A percentile compares a stretch with the other conserved stretches of the same genome.
phyloP scores from a whole-genome alignment of 2,888 invertebrate species.

The Scaeva pyrastri region DNA sequence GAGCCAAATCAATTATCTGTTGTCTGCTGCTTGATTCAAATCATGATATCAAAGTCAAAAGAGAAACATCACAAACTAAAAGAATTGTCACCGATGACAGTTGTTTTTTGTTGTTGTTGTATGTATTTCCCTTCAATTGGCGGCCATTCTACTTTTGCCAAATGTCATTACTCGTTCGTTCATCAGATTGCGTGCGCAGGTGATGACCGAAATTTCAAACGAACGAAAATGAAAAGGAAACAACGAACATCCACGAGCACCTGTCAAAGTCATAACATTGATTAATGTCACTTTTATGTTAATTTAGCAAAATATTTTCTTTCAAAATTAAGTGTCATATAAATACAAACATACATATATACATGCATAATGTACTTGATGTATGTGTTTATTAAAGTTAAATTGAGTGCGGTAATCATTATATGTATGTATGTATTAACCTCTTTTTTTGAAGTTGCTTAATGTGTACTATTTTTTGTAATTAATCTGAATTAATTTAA shows the following conservation, averaged over 20 bases:
- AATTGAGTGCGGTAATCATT: constrained; percentile 15
- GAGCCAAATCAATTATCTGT: constrained; percentile 82
- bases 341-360: too few species aligned
- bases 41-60: constrained; percentile 62
- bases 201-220: constrained; percentile 33
- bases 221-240: neutral
- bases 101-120: too few species aligned
- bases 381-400: neutral
- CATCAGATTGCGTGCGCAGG: constrained; percentile 32
- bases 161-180: constrained; percentile 38
- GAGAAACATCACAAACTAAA: constrained; percentile 8
- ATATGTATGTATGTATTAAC: too few species aligned
- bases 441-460: too few species aligned
- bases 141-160: constrained; percentile 42
- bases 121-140: constrained; percentile 34
- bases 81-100: constrained; percentile 62
- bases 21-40: constrained; percentile 78
- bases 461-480: constrained; percentile 54
- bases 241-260: constrained; percentile 40
- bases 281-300: constrained; percentile 74
- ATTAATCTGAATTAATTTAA: constrained; percentile 66
- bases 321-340: constrained; percentile 41
- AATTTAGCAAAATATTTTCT: constrained; percentile 55
- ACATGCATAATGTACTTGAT: neutral
- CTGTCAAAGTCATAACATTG: constrained; percentile 59